Evolutionary conservation across 2,797 vertebrate genomes (phyloP), one percentile per base, ranked within the genome.

Genomic region (Pseudomugil gertrudae): DNA sequence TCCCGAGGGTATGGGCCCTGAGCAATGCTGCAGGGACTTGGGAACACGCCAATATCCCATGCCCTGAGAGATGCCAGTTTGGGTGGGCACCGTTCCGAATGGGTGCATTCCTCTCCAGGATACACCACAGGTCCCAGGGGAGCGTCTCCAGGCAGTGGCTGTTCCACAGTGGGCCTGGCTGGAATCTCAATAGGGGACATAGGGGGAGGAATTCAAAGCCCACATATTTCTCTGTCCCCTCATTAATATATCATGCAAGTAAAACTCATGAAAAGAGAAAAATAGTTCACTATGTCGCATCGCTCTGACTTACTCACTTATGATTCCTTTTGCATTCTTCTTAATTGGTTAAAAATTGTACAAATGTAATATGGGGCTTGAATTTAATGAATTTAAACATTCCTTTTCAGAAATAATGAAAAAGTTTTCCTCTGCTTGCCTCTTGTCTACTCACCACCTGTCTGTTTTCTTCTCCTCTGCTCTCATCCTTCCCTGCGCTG

Each of bases 41-140:
- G 88, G 90, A 89, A 84, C 86, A 79, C 65, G 88, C 89, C 90
- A 90, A 84, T 85, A 87, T 90, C 86, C 83, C 85, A 80, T 89
- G 88, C 86, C 87, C 90, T 79, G 80, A n/a, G 86, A 92, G 89
- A 89, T 92, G 89, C 90, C 90, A 89, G 87, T 88, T 86, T 90
- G 76, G 87, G 86, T 90, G 90, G 91, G 89, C 88, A 89, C 81
- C 75, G 88, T 91, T 93, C 90, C 85, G 83, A 90, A 76, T 83
- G 90, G 90, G 81, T 88, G 89, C 85, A 78, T 87, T 85, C 78
- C 84, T 86, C 87, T 89, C 84, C 82, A 86, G 87, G 80, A 89
- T 83, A 83, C 82, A 83, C 69, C 5, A 53, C 27, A 13, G 63
- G 67, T 83, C 90, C 82, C 74, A 4, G 81, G 85, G 86, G 86